Evolutionary conservation across 2,888 invertebrate genomes (phyloP), one percentile per base, ranked within the genome.

Genomic region (Cephus spinipes): DNA sequence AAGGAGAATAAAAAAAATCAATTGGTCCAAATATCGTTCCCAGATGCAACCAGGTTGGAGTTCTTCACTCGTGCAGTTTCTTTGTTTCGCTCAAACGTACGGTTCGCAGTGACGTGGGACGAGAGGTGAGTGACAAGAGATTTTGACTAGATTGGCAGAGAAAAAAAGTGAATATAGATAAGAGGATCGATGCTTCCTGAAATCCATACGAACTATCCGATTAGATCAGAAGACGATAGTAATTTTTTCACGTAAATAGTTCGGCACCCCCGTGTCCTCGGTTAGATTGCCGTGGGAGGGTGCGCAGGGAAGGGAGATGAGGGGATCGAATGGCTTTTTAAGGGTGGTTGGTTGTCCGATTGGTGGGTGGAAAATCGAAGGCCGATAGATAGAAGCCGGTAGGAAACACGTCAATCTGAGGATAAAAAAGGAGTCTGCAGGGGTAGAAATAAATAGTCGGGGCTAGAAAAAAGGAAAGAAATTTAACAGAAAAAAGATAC

Each of bases 171-270:
- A 36, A 15, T 15, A 4, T 0, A 15, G 40, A 15, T 6, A 40
- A 15, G 15, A 68, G 77, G 81, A 83, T 83, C 83, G 81, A 83
- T 80, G 79, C 83, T 80, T 79, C 79, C 82, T 80, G 81, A 81
- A 83, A 82, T 83, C 83, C 82, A 77, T 83, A 85, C 85, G 84
- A 85, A 86, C 85, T 84, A 83, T 84, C 76, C 85, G 86, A 85
- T 86, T 84, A 84, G 85, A 84, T 81, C 83, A 79, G 84, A 79
- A 82, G 68, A 77, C 79, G 79, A 82, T 81, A 83, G 81, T 81
- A 79, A 83, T 84, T 83, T 83, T 83, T 83, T 79, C 79, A 80
- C 81, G 79, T 80, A 82, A 84, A 83, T 85, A 85, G 82, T 82
- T 83, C 15, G 15, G 40, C 15, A 4, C 1, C 15, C 40, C 15